These are phyloP conservation scores for Pyrgus malvae DNA, from an alignment of 2,888 invertebrate genomes.

Conservation along the genomic window DNA sequence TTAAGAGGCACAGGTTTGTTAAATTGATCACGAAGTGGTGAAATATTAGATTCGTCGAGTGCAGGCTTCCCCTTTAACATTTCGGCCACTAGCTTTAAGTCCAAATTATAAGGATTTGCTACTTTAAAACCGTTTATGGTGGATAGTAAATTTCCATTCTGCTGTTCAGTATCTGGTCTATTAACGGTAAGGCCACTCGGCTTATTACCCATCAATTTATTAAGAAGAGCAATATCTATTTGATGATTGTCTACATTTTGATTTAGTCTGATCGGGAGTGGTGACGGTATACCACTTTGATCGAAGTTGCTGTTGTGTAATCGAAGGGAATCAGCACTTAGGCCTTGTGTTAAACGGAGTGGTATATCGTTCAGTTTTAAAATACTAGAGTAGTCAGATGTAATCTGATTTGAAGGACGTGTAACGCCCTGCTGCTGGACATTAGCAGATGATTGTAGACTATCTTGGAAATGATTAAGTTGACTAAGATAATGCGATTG, in stretches of 20 bases:
- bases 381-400: conserved; percentile 54
- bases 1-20: conserved; percentile 58
- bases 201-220: conserved; percentile 60
- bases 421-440: conserved; percentile 50
- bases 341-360: conserved; percentile 58
- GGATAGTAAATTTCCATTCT: conserved; percentile 52
- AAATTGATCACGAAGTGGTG: conserved; percentile 56
- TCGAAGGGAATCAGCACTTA: conserved; percentile 51
- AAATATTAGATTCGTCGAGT: conserved; percentile 59
- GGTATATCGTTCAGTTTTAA: conserved; percentile 71
- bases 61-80: conserved; percentile 69
- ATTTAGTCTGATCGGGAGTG: conserved; percentile 63
- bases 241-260: conserved; percentile 73
- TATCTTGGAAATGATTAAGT: conserved; percentile 52
- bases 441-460: conserved; percentile 49
- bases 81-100: conserved; percentile 72
- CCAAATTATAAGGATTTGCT: conserved; percentile 77
- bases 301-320: conserved; percentile 60
- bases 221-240: conserved; percentile 64
- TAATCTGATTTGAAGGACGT: conserved; percentile 48
- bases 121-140: conserved; percentile 76
- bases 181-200: conserved; percentile 47
- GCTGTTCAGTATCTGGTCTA: conserved; percentile 60
- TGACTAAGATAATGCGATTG: conserved; percentile 51
- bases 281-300: conserved; percentile 55